These are phyloP conservation scores for Atlantisia rogersi DNA, from an alignment of 2,113 vertebrate genomes.

Conservation along the genomic window DNA sequence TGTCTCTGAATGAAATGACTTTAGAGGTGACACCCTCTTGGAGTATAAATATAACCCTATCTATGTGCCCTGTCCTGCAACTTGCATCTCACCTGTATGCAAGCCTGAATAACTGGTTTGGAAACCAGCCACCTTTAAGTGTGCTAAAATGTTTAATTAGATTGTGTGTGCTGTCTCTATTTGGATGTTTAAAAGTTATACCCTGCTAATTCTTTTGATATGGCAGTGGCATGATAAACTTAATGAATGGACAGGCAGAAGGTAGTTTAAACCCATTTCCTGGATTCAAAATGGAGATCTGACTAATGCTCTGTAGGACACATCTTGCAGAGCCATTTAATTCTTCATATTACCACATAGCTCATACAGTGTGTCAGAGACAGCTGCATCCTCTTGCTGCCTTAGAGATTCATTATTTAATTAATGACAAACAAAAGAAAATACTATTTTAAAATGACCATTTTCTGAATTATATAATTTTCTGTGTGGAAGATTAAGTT, in stretches of 20 bases:
- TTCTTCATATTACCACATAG: neutral
- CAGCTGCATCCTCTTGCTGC: slow-evolving; percentile 4
- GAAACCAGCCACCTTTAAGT: neutral
- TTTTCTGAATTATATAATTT: slow-evolving; percentile 38
- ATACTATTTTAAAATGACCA: neutral
- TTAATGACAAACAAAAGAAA: slow-evolving; percentile 57
- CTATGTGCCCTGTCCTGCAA: neutral
- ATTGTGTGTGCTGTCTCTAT: neutral
- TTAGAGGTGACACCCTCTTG: neutral
- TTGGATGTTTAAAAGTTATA: neutral
- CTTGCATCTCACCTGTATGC: neutral
- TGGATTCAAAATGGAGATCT: neutral
- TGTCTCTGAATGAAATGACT: neutral
- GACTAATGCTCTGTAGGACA: neutral
- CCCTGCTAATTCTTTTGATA: neutral
- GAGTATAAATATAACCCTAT: neutral
- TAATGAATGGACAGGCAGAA: neutral
- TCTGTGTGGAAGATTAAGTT: slow-evolving; percentile 54
- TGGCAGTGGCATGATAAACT: neutral
- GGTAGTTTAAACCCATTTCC: neutral
- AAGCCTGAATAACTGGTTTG: neutral
- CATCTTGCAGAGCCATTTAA: neutral
- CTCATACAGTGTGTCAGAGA: slow-evolving; percentile 4
- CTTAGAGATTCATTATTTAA: slow-evolving; percentile 32
- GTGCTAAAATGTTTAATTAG: neutral